Conservation (phyloP, 2,113 vertebrate genomes). For the Phalacrocorax brasilianus region DNA sequence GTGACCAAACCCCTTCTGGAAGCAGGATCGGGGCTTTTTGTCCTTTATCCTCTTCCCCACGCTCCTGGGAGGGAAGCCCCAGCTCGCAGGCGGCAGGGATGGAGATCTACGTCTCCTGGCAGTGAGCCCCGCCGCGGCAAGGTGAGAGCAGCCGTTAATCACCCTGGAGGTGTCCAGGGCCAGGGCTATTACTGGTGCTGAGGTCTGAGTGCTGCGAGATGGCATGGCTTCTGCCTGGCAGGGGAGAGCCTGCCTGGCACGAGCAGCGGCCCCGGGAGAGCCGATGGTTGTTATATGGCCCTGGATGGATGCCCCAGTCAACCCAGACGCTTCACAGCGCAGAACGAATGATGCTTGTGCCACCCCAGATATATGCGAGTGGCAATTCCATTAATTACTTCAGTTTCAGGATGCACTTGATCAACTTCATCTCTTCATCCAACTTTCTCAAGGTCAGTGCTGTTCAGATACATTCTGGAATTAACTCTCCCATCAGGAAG, state of each 20-base stretch:
- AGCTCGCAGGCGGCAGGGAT: background rate
- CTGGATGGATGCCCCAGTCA: background rate
- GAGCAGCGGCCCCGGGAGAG: background rate
- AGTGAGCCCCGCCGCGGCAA: fast-evolving
- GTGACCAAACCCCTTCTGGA: background rate
- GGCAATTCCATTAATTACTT: background rate
- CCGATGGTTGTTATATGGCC: fast-evolving
- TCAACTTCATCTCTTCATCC: background rate
- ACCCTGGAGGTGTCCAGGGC: background rate
- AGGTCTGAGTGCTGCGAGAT: background rate
- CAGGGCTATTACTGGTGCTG: too few relatives aligned
- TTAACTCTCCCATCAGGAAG: background rate
- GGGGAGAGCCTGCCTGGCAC: background rate
- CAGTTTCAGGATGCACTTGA: background rate
- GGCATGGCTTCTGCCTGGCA: background rate
- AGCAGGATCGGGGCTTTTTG: background rate
- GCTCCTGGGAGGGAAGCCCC: too few relatives aligned
- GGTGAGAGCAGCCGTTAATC: background rate
- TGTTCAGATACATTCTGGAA: background rate
- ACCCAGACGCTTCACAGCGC: fast-evolving
- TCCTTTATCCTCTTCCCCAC: background rate
- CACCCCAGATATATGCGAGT: too few relatives aligned
- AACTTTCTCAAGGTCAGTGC: background rate
- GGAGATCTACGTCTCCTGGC: background rate
- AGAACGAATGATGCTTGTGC: background rate